Evolutionary conservation across 2,888 invertebrate species (phyloP).

Genomic region (Aplocera efformata): DNA sequence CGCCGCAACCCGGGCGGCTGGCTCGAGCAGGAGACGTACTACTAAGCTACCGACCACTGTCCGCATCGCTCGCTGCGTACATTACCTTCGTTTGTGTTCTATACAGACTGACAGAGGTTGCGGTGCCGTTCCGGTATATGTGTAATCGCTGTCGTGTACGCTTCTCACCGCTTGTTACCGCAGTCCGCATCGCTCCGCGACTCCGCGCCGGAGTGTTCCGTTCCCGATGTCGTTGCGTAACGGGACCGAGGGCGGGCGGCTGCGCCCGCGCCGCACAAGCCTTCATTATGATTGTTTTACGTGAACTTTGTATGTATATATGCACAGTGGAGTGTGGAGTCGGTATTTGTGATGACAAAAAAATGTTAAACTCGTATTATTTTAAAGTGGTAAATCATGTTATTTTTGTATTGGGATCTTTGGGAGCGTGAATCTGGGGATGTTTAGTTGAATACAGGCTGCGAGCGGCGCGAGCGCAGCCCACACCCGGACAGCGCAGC

Average conservation of each 20-base stretch:
- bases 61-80: constrained; percentile 68
- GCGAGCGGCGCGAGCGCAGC: constrained; percentile 7
- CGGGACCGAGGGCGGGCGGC: constrained; percentile 44
- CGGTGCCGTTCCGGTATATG: constrained; percentile 63
- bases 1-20: constrained; percentile 99
- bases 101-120: constrained; percentile 67
- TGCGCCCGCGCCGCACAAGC: constrained; percentile 35
- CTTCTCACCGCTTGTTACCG: constrained; percentile 74
- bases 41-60: constrained; percentile 82
- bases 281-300: constrained; percentile 41
- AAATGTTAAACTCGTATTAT: constrained; percentile 56
- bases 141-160: constrained; percentile 72
- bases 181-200: constrained; percentile 39
- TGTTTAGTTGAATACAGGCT: constrained; percentile 35
- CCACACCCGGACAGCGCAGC: constrained; percentile 12
- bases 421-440: constrained; percentile 43
- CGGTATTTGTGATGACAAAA: constrained; percentile 65
- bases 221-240: constrained; percentile 33
- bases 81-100: constrained; percentile 69
- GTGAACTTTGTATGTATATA: constrained; percentile 73
- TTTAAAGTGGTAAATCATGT: constrained; percentile 64
- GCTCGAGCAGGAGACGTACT: constrained; percentile 99
- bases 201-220: constrained; percentile 32
- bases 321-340: constrained; percentile 68
- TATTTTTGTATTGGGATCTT: constrained; percentile 71